Base-by-base conservation (phyloP, 2,888 invertebrate species). In the Saturnia japonica region DNA sequence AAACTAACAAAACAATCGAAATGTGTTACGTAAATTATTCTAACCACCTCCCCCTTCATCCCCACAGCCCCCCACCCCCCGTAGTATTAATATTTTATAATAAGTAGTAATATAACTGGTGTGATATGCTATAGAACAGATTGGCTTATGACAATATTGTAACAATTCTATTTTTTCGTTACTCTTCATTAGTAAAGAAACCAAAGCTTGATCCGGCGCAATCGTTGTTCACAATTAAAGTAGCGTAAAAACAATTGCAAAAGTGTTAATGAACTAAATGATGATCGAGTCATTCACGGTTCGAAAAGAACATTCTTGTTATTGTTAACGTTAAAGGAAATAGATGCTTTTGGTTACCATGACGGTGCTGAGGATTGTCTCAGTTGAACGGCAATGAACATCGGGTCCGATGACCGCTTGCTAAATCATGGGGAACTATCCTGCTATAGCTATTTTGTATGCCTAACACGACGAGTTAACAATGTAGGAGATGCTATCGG, bases 201-300 rank as follows among this genome's bases (percentile, higher is more conserved):
- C 73, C 75, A 76, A 79, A 75, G 76, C 75, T 74, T 74, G 74
- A 80, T 83, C 85, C 77, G 79, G 80, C 81, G 80, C 78, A 76
- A 71, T 76, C 80, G 85, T 89, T 86, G 82, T 84, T 87, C 83
- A 87, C 86, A 87, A 86, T 85, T 86, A 85, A 87, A 87, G 77
- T 85, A 82, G 86, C 88, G 88, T 89, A 87, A 88, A 91, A 89
- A 91, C 91, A 90, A 91, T 91, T 91, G 91, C 89, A 83, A 90
- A 90, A 90, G 87, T 85, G 83, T 83, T 90, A 89, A 91, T 89
- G 88, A 88, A 87, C 86, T 86, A 77, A 80, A 82, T 80, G 83
- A 84, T 84, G 82, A 84, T 83, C 85, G 81, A 78, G 73, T 76
- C 78, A 75, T 87, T 89, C 88, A 90, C 85, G 90, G 89, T 88